Evolutionary conservation across 2,797 vertebrate species (phyloP).

Genomic region (Arrhamphus sclerolepis): DNA sequence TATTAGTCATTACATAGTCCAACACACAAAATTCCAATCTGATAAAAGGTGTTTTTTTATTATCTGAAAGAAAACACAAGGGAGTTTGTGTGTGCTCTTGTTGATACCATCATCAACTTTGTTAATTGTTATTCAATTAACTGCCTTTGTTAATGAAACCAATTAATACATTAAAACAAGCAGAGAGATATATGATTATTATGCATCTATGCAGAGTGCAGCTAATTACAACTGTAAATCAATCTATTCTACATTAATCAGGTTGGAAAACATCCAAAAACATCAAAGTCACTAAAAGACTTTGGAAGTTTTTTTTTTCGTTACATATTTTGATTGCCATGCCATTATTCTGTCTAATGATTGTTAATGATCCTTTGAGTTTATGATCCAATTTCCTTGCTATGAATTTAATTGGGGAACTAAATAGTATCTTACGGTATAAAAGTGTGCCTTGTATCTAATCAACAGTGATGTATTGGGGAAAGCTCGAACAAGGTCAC

Average conservation of each 20-base stretch:
- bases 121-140: slow-evolving; percentile 85
- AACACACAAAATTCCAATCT: slow-evolving; percentile 84
- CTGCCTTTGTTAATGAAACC: slow-evolving; percentile 83
- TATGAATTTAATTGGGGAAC: slow-evolving; percentile 76
- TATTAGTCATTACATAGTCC: slow-evolving; percentile 84
- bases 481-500: slow-evolving; percentile 72
- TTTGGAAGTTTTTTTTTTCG: slow-evolving; percentile 67
- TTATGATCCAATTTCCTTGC: slow-evolving; percentile 78
- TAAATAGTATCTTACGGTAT: slow-evolving; percentile 72
- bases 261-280: slow-evolving; percentile 79
- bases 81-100: slow-evolving; percentile 67
- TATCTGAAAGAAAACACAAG: slow-evolving; percentile 77
- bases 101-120: slow-evolving; percentile 76
- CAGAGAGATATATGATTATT: slow-evolving; percentile 79
- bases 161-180: slow-evolving; percentile 83
- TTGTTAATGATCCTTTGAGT: slow-evolving; percentile 78
- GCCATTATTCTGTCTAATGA: slow-evolving; percentile 78
- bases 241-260: slow-evolving; percentile 80
- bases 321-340: slow-evolving; percentile 76
- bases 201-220: slow-evolving; percentile 80
- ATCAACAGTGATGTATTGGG: slow-evolving; percentile 65
- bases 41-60: slow-evolving; percentile 82
- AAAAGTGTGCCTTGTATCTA: slow-evolving; percentile 70
- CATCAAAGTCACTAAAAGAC: slow-evolving; percentile 82
- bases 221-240: slow-evolving; percentile 83